Percentiles rank a stretch among this genome's conserved stretches.
These are phyloP conservation scores for Chironex yamaguchii DNA, from an alignment of 30 jellyfish, hydroid and myxozoan species.

Conservation along the genomic window DNA sequence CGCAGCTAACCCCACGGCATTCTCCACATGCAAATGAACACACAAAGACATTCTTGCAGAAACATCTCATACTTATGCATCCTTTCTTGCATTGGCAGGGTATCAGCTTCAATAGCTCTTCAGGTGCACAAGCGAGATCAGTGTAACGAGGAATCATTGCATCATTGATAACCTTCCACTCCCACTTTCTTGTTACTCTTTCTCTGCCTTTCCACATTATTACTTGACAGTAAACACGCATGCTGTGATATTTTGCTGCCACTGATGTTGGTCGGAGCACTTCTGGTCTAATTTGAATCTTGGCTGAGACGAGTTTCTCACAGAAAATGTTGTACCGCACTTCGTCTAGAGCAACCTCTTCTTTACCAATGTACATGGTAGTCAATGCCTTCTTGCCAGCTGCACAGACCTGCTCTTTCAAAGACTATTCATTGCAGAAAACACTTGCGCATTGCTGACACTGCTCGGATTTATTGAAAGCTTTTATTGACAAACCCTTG, in stretches of 20 bases:
- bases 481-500: no score
- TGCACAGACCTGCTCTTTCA: conserved; percentile 8
- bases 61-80: no score
- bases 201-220: conserved; percentile 39
- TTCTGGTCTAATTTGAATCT: conserved; percentile 38
- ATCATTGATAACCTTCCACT: no score
- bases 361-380: conserved; percentile 12
- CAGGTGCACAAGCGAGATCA: no score
- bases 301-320: not conserved
- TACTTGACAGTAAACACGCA: conserved; percentile 29
- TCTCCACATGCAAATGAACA: no score
- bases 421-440: conserved; percentile 9
- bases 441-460: conserved; percentile 10
- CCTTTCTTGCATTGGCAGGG: no score
- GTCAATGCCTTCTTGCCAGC: conserved; percentile 13
- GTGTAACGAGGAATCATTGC: no score
- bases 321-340: not conserved
- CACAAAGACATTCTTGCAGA: no score
- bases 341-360: conserved; percentile 3
- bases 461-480: not conserved
- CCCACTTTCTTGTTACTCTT: not conserved
- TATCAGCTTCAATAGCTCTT: no score
- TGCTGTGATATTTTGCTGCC: conserved; percentile 46
- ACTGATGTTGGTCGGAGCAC: conserved; percentile 48
- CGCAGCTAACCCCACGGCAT: no score